Conservation (phyloP, 2,113 vertebrate species). For the Dromaius novaehollandiae region DNA sequence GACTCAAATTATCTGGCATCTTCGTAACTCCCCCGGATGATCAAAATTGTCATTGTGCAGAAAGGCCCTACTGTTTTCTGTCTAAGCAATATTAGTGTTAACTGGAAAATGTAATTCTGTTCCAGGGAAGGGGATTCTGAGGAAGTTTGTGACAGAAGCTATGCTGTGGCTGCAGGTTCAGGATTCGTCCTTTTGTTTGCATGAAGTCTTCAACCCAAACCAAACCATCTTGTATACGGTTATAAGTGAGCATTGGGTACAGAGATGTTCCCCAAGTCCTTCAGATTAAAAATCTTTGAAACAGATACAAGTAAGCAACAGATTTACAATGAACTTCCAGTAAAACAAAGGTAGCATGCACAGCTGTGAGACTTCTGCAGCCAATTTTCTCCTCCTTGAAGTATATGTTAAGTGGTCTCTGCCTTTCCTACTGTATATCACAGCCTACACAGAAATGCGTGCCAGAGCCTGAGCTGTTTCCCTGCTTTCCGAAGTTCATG, state of each 20-base stretch:
- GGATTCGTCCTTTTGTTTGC: background rate
- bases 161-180: background rate
- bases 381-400: background rate
- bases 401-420: background rate
- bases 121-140: background rate
- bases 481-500: background rate
- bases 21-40: background rate
- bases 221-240: slow-evolving; percentile 5
- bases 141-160: background rate
- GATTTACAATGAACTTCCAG: background rate
- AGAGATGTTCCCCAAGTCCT: slow-evolving; percentile 20
- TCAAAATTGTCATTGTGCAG: background rate
- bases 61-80: background rate
- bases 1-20: background rate
- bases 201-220: background rate
- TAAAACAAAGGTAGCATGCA: background rate
- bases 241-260: slow-evolving; percentile 57
- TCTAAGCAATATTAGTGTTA: background rate
- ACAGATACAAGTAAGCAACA: slow-evolving; percentile 50
- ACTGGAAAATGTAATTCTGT: background rate
- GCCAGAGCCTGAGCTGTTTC: background rate
- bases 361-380: background rate
- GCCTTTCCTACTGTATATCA: background rate
- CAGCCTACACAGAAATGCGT: background rate
- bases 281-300: slow-evolving; percentile 66